phyloP scores from a whole-genome alignment of 2,888 invertebrate species.

The Galerucella nymphaeae region DNA sequence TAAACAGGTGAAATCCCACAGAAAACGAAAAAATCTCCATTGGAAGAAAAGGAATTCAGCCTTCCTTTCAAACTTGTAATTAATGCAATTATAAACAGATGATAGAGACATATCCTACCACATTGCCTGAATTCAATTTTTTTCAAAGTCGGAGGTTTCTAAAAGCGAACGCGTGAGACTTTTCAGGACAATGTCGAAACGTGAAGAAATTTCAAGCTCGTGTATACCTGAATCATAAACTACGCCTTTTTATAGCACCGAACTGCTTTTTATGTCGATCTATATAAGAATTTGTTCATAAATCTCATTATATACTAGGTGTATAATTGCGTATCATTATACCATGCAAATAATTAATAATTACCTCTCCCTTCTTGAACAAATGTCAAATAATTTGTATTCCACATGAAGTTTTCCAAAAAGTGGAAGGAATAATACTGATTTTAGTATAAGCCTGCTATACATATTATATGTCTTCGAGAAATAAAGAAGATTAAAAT shows the following conservation, averaged over 20 bases:
- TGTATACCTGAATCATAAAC: conserved; percentile 56
- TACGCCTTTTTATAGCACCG: conserved; percentile 53
- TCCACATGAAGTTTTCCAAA: too few species aligned
- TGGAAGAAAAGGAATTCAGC: not conserved
- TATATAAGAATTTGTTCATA: conserved; percentile 41
- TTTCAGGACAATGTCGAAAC: conserved; percentile 51
- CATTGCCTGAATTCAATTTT: conserved; percentile 37
- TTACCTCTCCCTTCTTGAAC: too few species aligned
- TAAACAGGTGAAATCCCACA: not conserved
- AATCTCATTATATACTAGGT: too few species aligned
- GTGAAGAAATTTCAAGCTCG: conserved; percentile 55
- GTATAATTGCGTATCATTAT: too few species aligned
- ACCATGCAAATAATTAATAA: too few species aligned
- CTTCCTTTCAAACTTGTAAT: conserved; percentile 22
- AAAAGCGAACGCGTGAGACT: conserved; percentile 51
- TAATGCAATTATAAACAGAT: conserved; percentile 38
- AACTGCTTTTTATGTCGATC: conserved; percentile 41
- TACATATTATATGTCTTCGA: too few species aligned
- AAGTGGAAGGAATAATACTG: too few species aligned
- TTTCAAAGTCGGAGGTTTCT: conserved; percentile 37
- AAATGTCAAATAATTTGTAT: too few species aligned
- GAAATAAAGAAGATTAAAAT: too few species aligned
- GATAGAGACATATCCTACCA: conserved; percentile 44
- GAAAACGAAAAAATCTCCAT: not conserved
- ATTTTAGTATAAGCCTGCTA: too few species aligned